phyloP scores from a whole-genome alignment of 2,888 invertebrate species.

The Salpingus planirostris region DNA sequence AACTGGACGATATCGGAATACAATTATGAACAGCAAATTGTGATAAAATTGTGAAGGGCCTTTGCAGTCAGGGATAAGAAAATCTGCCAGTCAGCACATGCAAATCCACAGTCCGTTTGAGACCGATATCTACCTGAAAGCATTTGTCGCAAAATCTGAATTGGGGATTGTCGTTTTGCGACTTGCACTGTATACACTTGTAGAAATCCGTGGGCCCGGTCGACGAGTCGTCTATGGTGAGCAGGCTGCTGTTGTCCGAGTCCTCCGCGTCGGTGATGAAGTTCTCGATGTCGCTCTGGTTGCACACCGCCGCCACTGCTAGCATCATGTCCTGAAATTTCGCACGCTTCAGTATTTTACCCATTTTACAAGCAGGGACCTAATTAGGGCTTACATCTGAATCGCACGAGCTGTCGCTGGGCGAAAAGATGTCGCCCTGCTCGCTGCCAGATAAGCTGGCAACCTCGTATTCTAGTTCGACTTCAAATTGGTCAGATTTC shows the following conservation, averaged over 20 bases:
- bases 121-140: slow-evolving; percentile 47
- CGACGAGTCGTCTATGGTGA: slow-evolving; percentile 26
- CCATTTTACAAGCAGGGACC: too few species aligned
- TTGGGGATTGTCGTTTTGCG: slow-evolving; percentile 51
- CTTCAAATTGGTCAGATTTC: slow-evolving; percentile 19
- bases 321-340: slow-evolving; percentile 27
- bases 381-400: too few species aligned
- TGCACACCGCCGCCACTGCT: slow-evolving; percentile 34
- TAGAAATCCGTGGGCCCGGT: slow-evolving; percentile 46
- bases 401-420: too few species aligned
- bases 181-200: slow-evolving; percentile 56
- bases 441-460: too few species aligned
- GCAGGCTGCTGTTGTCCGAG: slow-evolving; percentile 31
- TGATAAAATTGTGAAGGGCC: too few species aligned
- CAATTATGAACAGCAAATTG: too few species aligned
- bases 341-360: too few species aligned
- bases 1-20: too few species aligned
- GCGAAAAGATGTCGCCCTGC: too few species aligned
- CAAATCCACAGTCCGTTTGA: slow-evolving; percentile 15
- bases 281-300: slow-evolving; percentile 31
- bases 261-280: slow-evolving; percentile 38
- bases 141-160: slow-evolving; percentile 63
- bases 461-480: too few species aligned
- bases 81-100: too few species aligned
- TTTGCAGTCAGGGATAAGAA: too few species aligned